Conservation (phyloP, 1,140 invertebrate genomes). For the Colletes gigas region DNA sequence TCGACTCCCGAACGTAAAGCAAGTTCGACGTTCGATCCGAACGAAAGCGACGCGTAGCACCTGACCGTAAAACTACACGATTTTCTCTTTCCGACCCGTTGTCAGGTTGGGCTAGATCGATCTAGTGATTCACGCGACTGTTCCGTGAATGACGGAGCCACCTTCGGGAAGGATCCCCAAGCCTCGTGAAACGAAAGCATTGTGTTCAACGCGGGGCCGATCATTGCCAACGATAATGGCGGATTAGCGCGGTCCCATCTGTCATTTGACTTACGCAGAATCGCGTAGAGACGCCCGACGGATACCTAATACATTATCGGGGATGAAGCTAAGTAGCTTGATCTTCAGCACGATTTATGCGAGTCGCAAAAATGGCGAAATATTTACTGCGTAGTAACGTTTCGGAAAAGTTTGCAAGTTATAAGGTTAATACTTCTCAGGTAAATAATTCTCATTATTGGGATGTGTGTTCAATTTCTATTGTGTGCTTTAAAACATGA, state of each 20-base stretch:
- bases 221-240: constrained; percentile 75
- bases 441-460: too few species aligned
- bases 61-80: constrained; percentile 12
- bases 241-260: constrained; percentile 74
- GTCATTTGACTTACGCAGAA: constrained; percentile 65
- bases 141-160: constrained; percentile 45
- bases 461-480: too few species aligned
- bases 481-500: too few species aligned
- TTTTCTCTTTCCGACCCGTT: background rate
- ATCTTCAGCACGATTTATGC: background rate
- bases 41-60: background rate
- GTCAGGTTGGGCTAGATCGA: constrained; percentile 37
- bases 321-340: constrained; percentile 17
- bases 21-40: background rate
- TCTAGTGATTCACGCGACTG: constrained; percentile 54
- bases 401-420: too few species aligned
- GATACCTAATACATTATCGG: constrained; percentile 15
- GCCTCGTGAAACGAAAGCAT: constrained; percentile 70
- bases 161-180: constrained; percentile 55
- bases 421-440: too few species aligned
- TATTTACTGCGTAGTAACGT: too few species aligned
- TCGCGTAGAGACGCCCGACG: constrained; percentile 7
- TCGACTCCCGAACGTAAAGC: background rate
- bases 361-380: too few species aligned
- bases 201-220: constrained; percentile 58